Evolutionary conservation across 1,140 invertebrate genomes (phyloP).

Genomic region (Centruroides sculpturatus): DNA sequence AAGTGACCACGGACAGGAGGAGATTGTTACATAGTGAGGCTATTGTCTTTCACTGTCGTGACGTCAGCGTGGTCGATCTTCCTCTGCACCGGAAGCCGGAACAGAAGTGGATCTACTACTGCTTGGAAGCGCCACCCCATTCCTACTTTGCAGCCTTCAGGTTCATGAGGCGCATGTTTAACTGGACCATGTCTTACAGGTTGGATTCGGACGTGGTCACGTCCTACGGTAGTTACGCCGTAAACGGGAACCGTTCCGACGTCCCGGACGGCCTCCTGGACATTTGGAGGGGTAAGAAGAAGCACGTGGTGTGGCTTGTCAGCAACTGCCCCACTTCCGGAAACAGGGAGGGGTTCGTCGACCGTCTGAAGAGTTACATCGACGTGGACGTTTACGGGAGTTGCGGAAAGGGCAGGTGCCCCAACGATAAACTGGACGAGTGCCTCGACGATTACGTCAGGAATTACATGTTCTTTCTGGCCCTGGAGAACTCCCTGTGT

Average conservation of each 20-base stretch:
- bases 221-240: conserved; percentile 17
- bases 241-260: not conserved
- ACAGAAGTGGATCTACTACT: conserved; percentile 46
- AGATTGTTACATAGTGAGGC: conserved; percentile 7
- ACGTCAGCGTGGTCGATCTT: conserved; percentile 17
- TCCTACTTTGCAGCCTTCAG: conserved; percentile 9
- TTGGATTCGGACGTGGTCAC: conserved; percentile 25
- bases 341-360: conserved; percentile 37
- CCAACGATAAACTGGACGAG: conserved; percentile 18
- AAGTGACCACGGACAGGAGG: conserved; percentile 14
- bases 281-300: conserved; percentile 15
- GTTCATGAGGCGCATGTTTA: conserved; percentile 23
- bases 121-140: conserved; percentile 39
- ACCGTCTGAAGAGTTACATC: conserved; percentile 38
- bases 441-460: conserved; percentile 35
- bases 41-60: conserved; percentile 18
- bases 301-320: conserved; percentile 42
- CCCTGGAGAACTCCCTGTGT: conserved; percentile 58
- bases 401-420: conserved; percentile 31
- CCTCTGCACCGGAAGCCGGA: conserved; percentile 26
- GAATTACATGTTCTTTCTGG: conserved; percentile 54
- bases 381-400: conserved; percentile 48
- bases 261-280: not conserved
- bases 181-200: conserved; percentile 35
- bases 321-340: conserved; percentile 42